phyloP scores from a whole-genome alignment of 2,888 invertebrate species.

The Conchocele bisecta region DNA sequence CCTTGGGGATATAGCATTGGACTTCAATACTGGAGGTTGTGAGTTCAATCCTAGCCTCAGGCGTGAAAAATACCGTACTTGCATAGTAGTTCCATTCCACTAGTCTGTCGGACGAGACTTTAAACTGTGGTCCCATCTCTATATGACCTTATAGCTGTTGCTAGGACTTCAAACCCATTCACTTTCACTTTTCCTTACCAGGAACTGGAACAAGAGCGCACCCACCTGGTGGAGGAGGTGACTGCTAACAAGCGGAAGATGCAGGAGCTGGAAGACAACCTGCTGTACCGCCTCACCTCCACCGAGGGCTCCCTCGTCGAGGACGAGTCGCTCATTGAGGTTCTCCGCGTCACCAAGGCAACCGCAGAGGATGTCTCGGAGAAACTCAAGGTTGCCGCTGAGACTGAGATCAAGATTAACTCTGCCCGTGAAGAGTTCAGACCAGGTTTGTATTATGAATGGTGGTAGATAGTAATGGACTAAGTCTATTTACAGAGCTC shows the following conservation, averaged over 20 bases:
- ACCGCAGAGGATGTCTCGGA: slow-evolving; percentile 96
- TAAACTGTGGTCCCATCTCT: no score
- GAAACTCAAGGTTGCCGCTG: slow-evolving; percentile 94
- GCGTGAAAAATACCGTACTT: no score
- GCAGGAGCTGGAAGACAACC: slow-evolving; percentile 96
- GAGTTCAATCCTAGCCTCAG: no score
- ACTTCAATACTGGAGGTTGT: no score
- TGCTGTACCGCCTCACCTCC: slow-evolving; percentile 94
- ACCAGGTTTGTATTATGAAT: slow-evolving; percentile 86
- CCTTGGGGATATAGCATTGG: no score
- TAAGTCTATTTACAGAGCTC: no score
- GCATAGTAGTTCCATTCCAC: no score
- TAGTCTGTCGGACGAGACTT: no score
- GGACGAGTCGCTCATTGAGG: slow-evolving; percentile 94
- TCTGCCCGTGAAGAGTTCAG: slow-evolving; percentile 97
- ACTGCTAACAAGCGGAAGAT: slow-evolving; percentile 98
- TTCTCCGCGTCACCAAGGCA: slow-evolving; percentile 79
- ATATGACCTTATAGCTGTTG: no score
- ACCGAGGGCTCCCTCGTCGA: slow-evolving; percentile 97
- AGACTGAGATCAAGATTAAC: slow-evolving; percentile 97
- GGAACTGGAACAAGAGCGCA: slow-evolving; percentile 96
- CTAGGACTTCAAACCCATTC: no score
- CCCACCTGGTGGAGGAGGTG: slow-evolving; percentile 96
- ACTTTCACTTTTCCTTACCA: slow-evolving; percentile 50
- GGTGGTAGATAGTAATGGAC: no score